Conservation (phyloP, 2,888 invertebrate species). For the Scaptomyza polygonia region DNA sequence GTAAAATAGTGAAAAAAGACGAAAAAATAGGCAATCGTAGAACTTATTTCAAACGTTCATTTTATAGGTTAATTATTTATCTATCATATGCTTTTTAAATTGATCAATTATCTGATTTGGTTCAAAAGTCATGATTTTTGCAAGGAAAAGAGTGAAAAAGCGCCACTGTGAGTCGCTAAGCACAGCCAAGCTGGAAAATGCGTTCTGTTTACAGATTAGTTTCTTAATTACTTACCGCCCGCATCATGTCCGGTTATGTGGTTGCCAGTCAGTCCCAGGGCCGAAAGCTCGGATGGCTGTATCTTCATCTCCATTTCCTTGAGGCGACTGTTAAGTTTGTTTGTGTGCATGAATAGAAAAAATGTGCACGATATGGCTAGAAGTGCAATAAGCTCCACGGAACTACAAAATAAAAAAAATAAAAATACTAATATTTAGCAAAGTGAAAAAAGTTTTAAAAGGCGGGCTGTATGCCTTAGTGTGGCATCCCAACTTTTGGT, state of each 20-base stretch:
- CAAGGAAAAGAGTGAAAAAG: too few relatives aligned
- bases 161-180: too few relatives aligned
- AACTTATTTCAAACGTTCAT: too few relatives aligned
- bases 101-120: too few relatives aligned
- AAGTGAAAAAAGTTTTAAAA: too few relatives aligned
- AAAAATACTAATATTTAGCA: background rate
- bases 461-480: too few relatives aligned
- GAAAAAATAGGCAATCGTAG: too few relatives aligned
- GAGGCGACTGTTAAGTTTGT: slow-evolving; percentile 91
- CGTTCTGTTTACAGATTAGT: slow-evolving; percentile 31
- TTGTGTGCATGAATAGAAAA: slow-evolving; percentile 93
- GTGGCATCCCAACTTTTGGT: too few relatives aligned
- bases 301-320: slow-evolving; percentile 92
- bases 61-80: too few relatives aligned
- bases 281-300: slow-evolving; percentile 87
- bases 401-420: slow-evolving; percentile 86
- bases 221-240: slow-evolving; percentile 80
- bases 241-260: slow-evolving; percentile 81
- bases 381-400: slow-evolving; percentile 92
- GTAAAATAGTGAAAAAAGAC: too few relatives aligned
- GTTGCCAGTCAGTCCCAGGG: slow-evolving; percentile 84
- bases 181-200: slow-evolving; percentile 17
- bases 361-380: slow-evolving; percentile 93
- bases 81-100: too few relatives aligned
- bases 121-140: too few relatives aligned